Evolutionary conservation across 2,888 invertebrate species (phyloP), one percentile per base, ranked within the genome.

Genomic region (Drosophila antonietae): DNA sequence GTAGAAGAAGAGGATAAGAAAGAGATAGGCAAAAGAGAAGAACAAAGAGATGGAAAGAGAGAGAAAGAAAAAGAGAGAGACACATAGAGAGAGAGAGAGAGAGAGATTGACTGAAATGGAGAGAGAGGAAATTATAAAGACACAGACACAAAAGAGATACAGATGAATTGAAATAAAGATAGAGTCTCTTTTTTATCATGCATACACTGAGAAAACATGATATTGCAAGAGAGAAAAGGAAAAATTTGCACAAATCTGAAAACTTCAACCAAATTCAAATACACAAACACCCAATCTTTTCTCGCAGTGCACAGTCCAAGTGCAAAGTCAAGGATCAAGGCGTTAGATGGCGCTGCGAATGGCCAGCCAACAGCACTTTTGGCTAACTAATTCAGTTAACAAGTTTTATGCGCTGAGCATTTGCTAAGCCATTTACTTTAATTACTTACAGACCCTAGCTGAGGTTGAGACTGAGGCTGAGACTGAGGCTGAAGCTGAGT

Each of bases 341-440:
- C 78, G 63, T 85, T 84, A 81, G 83, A 82, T 80, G 82, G 71
- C 64, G 46, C 46, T 8, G 46, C 7, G 14, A 7, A 23, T 46
- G 46, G 20, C 7, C 14, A 15, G 46, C 23, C 23, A 46, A 76
- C 67, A 73, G 69, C 72, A 63, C 44, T 59, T 41, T 56, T 59
- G 46, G 56, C 58, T 33, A 44, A 56, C 46, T 67, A 15, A 58
- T 47, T 37, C 58, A 47, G 49, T 49, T 59, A 49, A 49, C 49
- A 59, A 49, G 59, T 49, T 59, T 18, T 31, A 23, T 57, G 65
- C 56, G 53, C 60, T 68, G 59, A 37, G 62, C 76, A 69, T 70
- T 69, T 66, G 66, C 14, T 59, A 62, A 20, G 64, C 75, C 83
- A 86, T 86, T 87, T 81, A 86, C 81, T 83, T 83, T 86, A 83